A percentile compares a stretch with the other conserved stretches of the same genome.
Conservation (phyloP, 2,797 vertebrate genomes). For the Darevskia nairensis region DNA sequence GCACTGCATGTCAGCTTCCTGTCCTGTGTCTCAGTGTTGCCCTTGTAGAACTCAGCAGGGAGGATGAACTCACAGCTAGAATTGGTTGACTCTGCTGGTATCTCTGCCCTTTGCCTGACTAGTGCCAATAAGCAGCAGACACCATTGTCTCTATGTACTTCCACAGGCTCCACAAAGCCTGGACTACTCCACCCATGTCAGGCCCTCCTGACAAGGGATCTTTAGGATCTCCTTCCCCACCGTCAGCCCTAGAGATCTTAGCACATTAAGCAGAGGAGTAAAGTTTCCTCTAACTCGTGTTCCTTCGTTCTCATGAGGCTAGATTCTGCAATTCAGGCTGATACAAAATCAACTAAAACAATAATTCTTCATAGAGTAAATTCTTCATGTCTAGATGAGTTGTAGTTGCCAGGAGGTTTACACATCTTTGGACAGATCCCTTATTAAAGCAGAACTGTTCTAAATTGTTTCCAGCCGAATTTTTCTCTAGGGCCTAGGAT, state of each 20-base stretch:
- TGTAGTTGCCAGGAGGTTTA: neutral
- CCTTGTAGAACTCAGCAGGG: no score
- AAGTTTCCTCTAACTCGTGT: neutral
- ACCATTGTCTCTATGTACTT: neutral
- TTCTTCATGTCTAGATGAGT: neutral
- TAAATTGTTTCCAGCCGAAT: neutral
- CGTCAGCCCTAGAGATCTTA: neutral
- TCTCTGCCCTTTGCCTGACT: no score
- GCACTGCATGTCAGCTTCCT: no score
- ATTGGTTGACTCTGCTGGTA: no score
- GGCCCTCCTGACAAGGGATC: no score
- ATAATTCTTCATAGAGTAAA: neutral
- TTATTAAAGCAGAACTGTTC: neutral
- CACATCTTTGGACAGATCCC: neutral
- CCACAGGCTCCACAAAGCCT: neutral
- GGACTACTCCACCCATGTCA: neutral
- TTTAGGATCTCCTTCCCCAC: neutral
- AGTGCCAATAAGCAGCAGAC: no score
- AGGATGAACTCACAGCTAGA: no score
- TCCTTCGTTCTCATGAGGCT: neutral
- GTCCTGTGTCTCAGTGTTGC: no score
- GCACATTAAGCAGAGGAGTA: neutral
- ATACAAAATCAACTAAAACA: neutral
- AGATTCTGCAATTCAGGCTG: neutral
- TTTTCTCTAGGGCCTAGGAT: neutral